phyloP scores from a whole-genome alignment of 2,888 invertebrate species.

The Patella depressa region DNA sequence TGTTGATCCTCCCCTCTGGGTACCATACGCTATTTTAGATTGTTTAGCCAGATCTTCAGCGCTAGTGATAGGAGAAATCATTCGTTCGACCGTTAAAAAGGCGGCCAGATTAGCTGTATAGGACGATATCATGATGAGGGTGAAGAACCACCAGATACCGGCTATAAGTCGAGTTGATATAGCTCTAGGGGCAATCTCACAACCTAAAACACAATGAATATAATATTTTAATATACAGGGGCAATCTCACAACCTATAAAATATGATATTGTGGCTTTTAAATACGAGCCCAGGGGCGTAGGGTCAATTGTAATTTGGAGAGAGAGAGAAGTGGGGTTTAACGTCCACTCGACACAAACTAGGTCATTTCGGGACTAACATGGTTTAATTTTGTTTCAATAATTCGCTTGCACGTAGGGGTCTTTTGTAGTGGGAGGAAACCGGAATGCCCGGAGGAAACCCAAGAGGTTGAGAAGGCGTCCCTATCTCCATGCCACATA shows the following conservation, averaged over 20 bases:
- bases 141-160: constrained; percentile 98
- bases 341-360: no score
- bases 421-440: no score
- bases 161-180: constrained; percentile 90
- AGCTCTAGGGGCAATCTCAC: constrained; percentile 74
- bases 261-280: not conserved
- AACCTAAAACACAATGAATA: constrained; percentile 27
- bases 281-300: no score
- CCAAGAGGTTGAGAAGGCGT: no score
- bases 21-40: constrained; percentile 93
- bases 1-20: constrained; percentile 92
- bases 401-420: no score
- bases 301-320: no score
- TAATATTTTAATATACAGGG: not conserved
- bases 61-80: constrained; percentile 94
- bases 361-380: no score
- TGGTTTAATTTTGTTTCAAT: no score
- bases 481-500: no score
- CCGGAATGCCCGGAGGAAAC: no score
- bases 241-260: not conserved
- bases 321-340: no score
- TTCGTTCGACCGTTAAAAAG: constrained; percentile 96
- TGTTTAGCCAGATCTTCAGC: constrained; percentile 96
- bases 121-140: constrained; percentile 96
- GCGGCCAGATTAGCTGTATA: constrained; percentile 98